Evolutionary conservation across 2,113 vertebrate species (phyloP), one percentile per base, ranked within the genome.

Genomic region (Ranitomeya imitator): DNA sequence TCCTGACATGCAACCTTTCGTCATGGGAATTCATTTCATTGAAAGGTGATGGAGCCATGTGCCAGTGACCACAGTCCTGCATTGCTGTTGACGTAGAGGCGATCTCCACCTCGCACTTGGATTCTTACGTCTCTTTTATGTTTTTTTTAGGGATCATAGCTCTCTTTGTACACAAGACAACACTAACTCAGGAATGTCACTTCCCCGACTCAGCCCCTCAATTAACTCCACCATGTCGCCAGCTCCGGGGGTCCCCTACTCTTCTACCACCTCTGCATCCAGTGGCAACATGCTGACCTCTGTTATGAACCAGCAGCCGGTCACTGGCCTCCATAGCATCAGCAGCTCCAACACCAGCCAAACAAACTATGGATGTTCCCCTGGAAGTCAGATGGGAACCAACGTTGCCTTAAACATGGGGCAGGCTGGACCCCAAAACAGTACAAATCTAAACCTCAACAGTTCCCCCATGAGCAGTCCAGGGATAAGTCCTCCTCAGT

Each of bases 1-100:
- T 93, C 96, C 96, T 21, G 97, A 98, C 61, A 94, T 96, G 92
- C 97, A 98, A 90, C 97, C 98, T 92, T 98, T 98, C 96, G 98
- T 99, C 91, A 97, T 98, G 97, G 97, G 97, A 94, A 97, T 99
- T 91, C 97, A 99, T 93, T 95, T 97, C 96, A 98, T 99, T 88
- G 97, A 99, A 96, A 98, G 98, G 98, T 98, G 93, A 88, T 57
- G 60, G 31, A 83, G 23, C 0, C 0, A 12, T 7, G 78, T 91
- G 54, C 84, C 2, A 2, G 71, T 45, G 71, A 4, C 16, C 16
- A 0, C 31, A 7, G 45, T 51, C 6, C 45, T 45, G 37, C 7
- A 1, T 10, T 10, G 71, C 19, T 45, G 0, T 73, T 8, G 31
- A 31, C 31, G 89, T 79, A 74, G 82, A 51, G 80, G 19, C 19